A percentile compares a stretch with the other conserved stretches of the same genome.
These are phyloP conservation scores for Corythornis cristatus DNA, from an alignment of 2,113 vertebrate genomes.

Conservation along the genomic window DNA sequence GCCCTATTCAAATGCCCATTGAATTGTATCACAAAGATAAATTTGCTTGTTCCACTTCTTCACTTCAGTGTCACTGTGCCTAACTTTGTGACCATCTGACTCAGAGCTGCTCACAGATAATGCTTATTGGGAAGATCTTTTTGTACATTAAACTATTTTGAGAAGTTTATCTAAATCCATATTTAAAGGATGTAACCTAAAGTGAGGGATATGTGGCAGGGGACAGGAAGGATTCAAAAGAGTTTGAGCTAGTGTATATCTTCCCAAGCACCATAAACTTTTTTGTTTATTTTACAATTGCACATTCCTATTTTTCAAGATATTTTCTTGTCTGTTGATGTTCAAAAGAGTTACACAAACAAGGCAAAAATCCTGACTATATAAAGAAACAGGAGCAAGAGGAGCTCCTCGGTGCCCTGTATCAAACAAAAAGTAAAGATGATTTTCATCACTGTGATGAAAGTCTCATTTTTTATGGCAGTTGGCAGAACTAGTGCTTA, in stretches of 20 bases:
- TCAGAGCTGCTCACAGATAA: background rate
- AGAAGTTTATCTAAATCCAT: background rate
- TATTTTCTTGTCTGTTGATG: background rate
- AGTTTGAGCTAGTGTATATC: background rate
- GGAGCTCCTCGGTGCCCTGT: background rate
- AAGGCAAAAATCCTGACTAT: background rate
- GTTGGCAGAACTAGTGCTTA: background rate
- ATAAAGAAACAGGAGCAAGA: background rate
- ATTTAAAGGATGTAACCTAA: background rate
- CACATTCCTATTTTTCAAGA: background rate
- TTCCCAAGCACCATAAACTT: background rate
- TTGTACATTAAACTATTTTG: background rate
- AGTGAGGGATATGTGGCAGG: background rate
- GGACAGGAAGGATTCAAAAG: background rate
- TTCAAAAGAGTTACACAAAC: background rate
- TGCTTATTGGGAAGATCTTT: background rate
- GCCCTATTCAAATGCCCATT: rapidly evolving
- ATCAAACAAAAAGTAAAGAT: background rate
- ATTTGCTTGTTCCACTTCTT: background rate
- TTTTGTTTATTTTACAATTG: background rate
- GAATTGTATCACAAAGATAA: background rate
- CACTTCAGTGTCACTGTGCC: background rate
- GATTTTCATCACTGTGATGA: background rate
- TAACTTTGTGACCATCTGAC: background rate
- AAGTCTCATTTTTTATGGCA: background rate